Base-by-base conservation (phyloP, 2,888 invertebrate species). In the Amiota communis region DNA sequence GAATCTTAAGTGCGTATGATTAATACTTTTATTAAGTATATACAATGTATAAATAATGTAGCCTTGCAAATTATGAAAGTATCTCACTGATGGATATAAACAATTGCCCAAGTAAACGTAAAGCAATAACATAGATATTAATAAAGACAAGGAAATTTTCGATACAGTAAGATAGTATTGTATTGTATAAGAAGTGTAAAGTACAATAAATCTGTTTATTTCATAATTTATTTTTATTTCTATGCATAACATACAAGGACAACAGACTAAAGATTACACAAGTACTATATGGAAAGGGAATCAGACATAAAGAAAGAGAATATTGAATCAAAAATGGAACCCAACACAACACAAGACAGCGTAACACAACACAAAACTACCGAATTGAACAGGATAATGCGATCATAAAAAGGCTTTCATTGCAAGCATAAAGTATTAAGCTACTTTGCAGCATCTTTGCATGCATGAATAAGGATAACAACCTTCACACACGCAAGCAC, bases 391-490 rank as follows among this genome's bases (percentile, higher is more conserved):
- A 86, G 86, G 81, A 86, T 85, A 87, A 87, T 87, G 84, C 83
- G 84, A 87, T 86, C 87, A 82, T 85, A 85, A 85, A 85, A 85
- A 86, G 87, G 80, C 85, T 84, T 85, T 86, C 87, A 87, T 81
- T 82, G 85, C 87, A 76, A 80, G 78, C 86, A 85, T 85, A 86
- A 85, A 86, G 87, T 86, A 85, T 85, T 85, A 85, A 85, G 85
- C 85, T 87, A 87, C 85, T 85, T 86, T 86, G 85, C 85, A 86
- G 82, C 83, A 81, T 84, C 83, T 85, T 84, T 85, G 85, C 86
- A 82, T 86, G 86, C 81, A 81, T 15, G 12, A 53, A 53, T 36
- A 53, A 53, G 53, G 53, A 53, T 53, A 63, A n/a, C 63, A 46
- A 23, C 20, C 15, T 12, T 11, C 8, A 63, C 63, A 63, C 11